Evolutionary conservation across 2,888 invertebrate species (phyloP).

Genomic region (Apodemia duryi): DNA sequence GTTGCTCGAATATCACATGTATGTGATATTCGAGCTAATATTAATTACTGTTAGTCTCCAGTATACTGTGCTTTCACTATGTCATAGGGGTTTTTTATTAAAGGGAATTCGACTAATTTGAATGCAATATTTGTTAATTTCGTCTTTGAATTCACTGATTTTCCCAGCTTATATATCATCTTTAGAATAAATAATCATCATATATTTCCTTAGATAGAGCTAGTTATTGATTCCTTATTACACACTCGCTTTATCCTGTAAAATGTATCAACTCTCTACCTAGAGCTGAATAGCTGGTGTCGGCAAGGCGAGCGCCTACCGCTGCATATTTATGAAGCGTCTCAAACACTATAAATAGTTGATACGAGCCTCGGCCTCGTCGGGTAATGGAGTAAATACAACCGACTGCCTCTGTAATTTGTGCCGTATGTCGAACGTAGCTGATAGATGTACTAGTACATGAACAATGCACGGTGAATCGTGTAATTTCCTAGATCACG

Average conservation of each 20-base stretch:
- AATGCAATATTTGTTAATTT: too few species aligned
- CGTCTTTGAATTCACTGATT: too few species aligned
- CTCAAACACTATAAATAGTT: slow-evolving; percentile 80
- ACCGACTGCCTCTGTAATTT: slow-evolving; percentile 55
- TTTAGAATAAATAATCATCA: too few species aligned
- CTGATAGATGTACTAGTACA: slow-evolving; percentile 24
- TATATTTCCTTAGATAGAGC: background rate
- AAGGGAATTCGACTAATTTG: too few species aligned
- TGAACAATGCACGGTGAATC: too few species aligned
- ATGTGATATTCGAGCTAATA: too few species aligned
- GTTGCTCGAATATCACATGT: too few species aligned
- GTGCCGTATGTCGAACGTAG: slow-evolving; percentile 41
- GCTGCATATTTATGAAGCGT: slow-evolving; percentile 79
- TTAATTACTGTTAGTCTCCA: too few species aligned
- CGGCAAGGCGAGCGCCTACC: slow-evolving; percentile 78
- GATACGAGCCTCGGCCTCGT: slow-evolving; percentile 66
- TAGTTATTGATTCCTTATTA: background rate
- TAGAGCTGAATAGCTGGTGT: slow-evolving; percentile 74
- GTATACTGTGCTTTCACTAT: too few species aligned
- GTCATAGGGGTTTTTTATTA: too few species aligned
- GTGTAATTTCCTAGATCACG: too few species aligned
- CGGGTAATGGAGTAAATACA: slow-evolving; percentile 75
- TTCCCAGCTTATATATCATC: too few species aligned
- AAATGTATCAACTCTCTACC: slow-evolving; percentile 37
- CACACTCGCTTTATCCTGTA: slow-evolving; percentile 35